phyloP scores from a whole-genome alignment of 2,888 invertebrate genomes.

The Mythimna ferrago region DNA sequence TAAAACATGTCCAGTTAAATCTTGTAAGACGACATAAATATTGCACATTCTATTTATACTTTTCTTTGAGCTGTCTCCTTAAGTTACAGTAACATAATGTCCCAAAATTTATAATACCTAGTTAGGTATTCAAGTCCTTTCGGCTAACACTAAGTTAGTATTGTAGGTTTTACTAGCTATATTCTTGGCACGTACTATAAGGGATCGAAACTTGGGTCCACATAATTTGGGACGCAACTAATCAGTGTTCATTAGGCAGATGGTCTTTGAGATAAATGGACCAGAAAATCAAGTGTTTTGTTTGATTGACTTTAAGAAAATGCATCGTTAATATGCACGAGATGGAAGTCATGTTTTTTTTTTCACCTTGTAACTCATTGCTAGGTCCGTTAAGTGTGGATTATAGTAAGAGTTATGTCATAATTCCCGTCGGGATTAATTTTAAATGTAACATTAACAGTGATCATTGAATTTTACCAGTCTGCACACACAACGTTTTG shows the following conservation, averaged over 20 bases:
- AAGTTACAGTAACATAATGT: constrained; percentile 1
- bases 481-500: too few species aligned
- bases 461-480: too few species aligned
- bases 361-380: background rate
- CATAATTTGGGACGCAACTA: constrained; percentile 41
- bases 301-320: constrained; percentile 13
- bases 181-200: constrained; percentile 57
- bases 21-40: background rate
- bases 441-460: too few species aligned
- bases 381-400: too few species aligned
- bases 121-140: constrained; percentile 31
- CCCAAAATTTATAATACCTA: background rate
- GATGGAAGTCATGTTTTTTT: too few species aligned
- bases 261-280: constrained; percentile 25
- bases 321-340: background rate
- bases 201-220: constrained; percentile 36
- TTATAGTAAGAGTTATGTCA: too few species aligned
- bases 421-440: too few species aligned
- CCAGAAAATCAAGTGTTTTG: background rate
- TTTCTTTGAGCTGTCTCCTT: background rate
- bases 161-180: constrained; percentile 22
- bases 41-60: background rate
- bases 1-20: background rate
- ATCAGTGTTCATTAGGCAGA: constrained; percentile 51
- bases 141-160: constrained; percentile 29